Evolutionary conservation across 2,113 vertebrate genomes (phyloP).

Genomic region (Carassius gibelio): DNA sequence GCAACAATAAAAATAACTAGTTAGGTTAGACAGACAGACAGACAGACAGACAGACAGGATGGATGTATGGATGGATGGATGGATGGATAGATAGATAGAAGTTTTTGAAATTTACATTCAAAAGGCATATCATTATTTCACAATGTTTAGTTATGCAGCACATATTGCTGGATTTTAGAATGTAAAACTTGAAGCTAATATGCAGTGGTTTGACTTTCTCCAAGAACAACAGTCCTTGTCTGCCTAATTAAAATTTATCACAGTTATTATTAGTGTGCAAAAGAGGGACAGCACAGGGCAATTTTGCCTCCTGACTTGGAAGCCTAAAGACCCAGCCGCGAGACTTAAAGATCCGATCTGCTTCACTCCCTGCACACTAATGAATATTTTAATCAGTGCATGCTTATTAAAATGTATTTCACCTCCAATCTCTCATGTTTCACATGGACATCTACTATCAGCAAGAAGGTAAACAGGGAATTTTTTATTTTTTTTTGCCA

Average conservation of each 20-base stretch:
- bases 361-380: constrained; percentile 6
- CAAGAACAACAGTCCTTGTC: background rate
- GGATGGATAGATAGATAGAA: background rate
- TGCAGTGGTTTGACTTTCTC: constrained; percentile 1
- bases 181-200: background rate
- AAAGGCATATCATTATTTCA: background rate
- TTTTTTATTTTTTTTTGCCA: background rate
- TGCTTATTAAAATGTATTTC: constrained; percentile 34
- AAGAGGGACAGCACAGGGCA: background rate
- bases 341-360: constrained; percentile 22
- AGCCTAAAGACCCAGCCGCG: background rate
- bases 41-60: background rate
- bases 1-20: too few relatives aligned
- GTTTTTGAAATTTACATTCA: background rate
- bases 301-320: constrained; percentile 10
- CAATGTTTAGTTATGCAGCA: background rate
- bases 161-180: background rate
- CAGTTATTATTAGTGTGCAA: constrained; percentile 11
- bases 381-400: constrained; percentile 43
- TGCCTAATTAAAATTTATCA: constrained; percentile 6
- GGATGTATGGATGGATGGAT: too few relatives aligned
- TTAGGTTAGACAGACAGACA: too few relatives aligned
- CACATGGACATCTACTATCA: constrained; percentile 4
- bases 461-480: background rate
- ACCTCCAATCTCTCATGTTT: background rate